Base-by-base conservation (phyloP, 2,113 vertebrate genomes). In the Asarcornis scutulata region DNA sequence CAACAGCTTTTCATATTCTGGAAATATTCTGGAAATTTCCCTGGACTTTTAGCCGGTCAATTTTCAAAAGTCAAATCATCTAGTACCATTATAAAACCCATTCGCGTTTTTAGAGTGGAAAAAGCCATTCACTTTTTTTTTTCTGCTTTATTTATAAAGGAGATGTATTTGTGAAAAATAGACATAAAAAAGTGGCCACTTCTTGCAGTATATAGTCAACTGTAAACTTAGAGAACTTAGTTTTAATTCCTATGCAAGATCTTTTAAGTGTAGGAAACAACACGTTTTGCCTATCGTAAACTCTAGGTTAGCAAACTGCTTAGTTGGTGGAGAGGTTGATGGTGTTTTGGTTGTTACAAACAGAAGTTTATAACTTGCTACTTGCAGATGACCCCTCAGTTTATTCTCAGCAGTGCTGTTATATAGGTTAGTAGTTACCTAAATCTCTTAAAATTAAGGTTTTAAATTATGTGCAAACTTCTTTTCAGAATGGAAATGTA, bases 61-160 rank as follows among this genome's bases (percentile, higher is more conserved):
- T 94, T 95, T 60, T 89, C 63, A 90, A 52, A 97, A 89, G 85
- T 74, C 83, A 87, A 56, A 50, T 84, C 20, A 34, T 31, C 46
- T 77, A 8, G 38, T 42, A 13, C 42, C 50, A 22, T 87, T 63
- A 69, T 46, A 66, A 86, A 91, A 90, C 63, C 83, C 38, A 31
- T 55, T 73, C 91, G 73, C 14, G 53, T 50, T 94, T 63, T 95
- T 87, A 72, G 36, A 82, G 21, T 84, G 52, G 80, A 63, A 73
- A 94, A 78, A 82, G 38, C 21, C 31, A 40, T 86, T 82, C 71
- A 44, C 38, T 56, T 20, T 71, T 34, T 15, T 15, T 36, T 12
- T 1, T 58, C n/a, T 62, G 92, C 75, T 67, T 23, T 86, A 46
- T 86, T 96, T 53, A 82, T 94, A 50, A 67, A 90, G 38, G 80